Base-by-base conservation (phyloP, 2,797 vertebrate genomes). In the Pteropus rufus region DNA sequence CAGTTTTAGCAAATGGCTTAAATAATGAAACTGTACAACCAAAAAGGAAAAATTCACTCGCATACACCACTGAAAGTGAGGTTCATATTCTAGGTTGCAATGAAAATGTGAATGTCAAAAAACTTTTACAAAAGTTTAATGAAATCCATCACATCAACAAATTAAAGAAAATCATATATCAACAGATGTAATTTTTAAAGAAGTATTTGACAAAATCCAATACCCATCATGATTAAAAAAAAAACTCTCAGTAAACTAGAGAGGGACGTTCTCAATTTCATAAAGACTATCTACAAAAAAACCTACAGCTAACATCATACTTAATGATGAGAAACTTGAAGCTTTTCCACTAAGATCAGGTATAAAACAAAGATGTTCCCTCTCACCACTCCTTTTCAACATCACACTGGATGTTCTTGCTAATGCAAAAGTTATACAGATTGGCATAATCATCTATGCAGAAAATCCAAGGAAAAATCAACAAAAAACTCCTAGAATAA, bases 11-110 rank as follows among this genome's bases (percentile, higher is more conserved):
- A 23, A 96, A 85, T 34, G 39, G 7, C 31, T 80, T 77, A 64
- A 79, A 82, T 56, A 12, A 93, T 60, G 18, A 95, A 93, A 89
- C 26, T 44, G 10, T 31, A 70, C 1, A 86, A 6, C 16, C 67
- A 88, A 93, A 93, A 94, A 92, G 62, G 29, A 96, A 95, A 86
- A 95, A 7, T 10, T 23, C 34, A 89, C 24, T 67, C 0, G 82
- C 1, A 77, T 9, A 93, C 10, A 64, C 0, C 24, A 80, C 23
- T 76, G 76, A 76, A 87, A 84, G 26, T 77, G n/a, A 91, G 26
- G 46, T 69, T 69, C 24, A 60, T 69, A 44, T 41, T 88, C 81
- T 64, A 84, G 2, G 10, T 44, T 83, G 56, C 77, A 89, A 77
- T 69, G 12, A 89, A 91, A 94, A 92, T 49, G 34, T 49, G 5